Evolutionary conservation across 2,888 invertebrate species (phyloP), one percentile per base, ranked within the genome.

Genomic region (Pseudeuparius sepicola): DNA sequence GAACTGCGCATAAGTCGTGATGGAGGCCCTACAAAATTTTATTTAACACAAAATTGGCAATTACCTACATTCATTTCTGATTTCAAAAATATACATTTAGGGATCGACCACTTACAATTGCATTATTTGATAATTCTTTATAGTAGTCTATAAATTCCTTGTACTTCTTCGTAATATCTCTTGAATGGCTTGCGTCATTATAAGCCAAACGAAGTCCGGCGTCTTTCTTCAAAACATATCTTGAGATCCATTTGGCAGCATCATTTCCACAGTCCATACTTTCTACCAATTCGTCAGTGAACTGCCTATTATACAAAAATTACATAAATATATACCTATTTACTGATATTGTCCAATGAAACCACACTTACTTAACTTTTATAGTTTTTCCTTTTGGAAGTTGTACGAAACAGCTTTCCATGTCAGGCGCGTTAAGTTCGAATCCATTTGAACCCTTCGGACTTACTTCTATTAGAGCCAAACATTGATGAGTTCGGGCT

Each of bases 221-320:
- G 12, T 52, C 44, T 29, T 44, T 41, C n/a, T 45, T 50, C 14
- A 51, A 37, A 24, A 58, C 45, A 31, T 55, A 66, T 47, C 53
- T 57, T 2, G 70, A 67, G 39, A 78, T 53, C 78, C 78, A 80
- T 25, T 58, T 53, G 1, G 73, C 67, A 2, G 67, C 71, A 38
- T 65, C 67, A 23, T 71, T 64, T 1, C 78, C 78, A 57, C 77
- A 78, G 55, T 78, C 78, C 32, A 68, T 50, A 30, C 68, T 67
- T 25, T 60, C 50, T 3, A 71, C 54, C 20, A 59, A 57, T 33
- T 60, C 62, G 2, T 41, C 33, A 23, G 34, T 31, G 15, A 40
- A 45, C 16, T 18, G 27, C 23, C 45, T 20, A 20, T n/a, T 7
- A 20, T 20, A 20, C n/a, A 20, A 20, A 20, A 20, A 20, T 20